Base-by-base conservation (phyloP, 2,113 vertebrate species). In the Silurus glanis region DNA sequence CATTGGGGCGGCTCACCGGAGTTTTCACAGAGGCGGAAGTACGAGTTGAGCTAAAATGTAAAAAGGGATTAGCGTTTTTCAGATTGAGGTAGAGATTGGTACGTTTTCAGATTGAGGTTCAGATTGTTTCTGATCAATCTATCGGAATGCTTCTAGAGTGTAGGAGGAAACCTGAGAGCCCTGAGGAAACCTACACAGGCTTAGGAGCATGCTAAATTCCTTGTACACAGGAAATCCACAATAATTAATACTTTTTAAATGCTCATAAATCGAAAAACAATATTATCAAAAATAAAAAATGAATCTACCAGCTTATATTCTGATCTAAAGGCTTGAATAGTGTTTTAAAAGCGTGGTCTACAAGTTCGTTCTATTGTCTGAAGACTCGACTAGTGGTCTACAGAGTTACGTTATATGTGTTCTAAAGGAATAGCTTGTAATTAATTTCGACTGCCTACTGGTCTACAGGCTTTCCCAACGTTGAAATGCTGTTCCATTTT, bases 1-100 rank as follows among this genome's bases (percentile, higher is more conserved):
- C 80, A 71, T 83, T 85, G 85, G 23, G 71, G 49, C 45, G 37
- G 10, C 62, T 79, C 28, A 84, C 82, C 51, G 59, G 72, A 21
- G n/a, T 45, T 79, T 78, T 58, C 75, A 69, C 49, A 80, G n/a
- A 17, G 17, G 47, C 72, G 56, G 28, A 37, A 37, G 37, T 37
- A 37, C 37, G 28, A 47, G 23, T 19, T 19, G 49, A 61, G 85
- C 23, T 61, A 55, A 86, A 86, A 8, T n/a, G 37, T n/a, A 14
- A 61, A 49, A 25, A 72, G 23, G 55, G 37, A 37, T 37, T 37
- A 37, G 37, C n/a, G n/a, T n/a, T n/a, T 81, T 37, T 78, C 23
- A 25, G 59, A 55, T 51, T 6, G 28, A 64, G 51, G 28, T 16
- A 17, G 51, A 69, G 13, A 85, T 25, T 56, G 47, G 72, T 21